Conservation (phyloP, 1,140 invertebrate species). For the Cydia pomonella region DNA sequence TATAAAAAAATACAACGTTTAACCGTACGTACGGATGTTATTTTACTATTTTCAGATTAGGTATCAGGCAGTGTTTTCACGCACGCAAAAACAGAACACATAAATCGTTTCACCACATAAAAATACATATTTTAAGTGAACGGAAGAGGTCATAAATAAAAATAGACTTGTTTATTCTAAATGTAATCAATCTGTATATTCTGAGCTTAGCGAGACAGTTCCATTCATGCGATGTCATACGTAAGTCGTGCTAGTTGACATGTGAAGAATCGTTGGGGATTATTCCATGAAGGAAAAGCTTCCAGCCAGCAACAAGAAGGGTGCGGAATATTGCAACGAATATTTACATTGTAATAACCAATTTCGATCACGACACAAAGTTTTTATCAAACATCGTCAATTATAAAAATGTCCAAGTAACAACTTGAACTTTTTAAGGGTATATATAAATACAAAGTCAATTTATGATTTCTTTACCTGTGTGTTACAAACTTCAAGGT, state of each 20-base stretch:
- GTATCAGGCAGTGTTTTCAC: no score
- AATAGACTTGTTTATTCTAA: background rate
- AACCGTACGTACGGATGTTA: no score
- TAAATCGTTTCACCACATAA: no score
- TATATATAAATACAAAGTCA: no score
- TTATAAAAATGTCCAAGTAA: no score
- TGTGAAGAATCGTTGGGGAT: constrained; percentile 15
- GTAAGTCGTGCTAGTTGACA: constrained; percentile 21
- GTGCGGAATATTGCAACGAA: background rate
- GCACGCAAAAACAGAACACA: no score
- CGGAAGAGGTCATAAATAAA: background rate
- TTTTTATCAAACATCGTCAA: no score
- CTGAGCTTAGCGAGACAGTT: background rate
- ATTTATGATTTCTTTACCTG: no score
- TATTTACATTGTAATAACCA: background rate
- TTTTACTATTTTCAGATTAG: no score
- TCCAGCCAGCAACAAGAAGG: background rate
- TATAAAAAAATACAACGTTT: no score
- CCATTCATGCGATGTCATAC: constrained; percentile 19
- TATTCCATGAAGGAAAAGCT: background rate
- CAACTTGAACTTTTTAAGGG: no score
- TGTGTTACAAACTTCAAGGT: no score
- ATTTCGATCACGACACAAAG: background rate
- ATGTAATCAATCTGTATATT: constrained; percentile 21
- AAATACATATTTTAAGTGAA: background rate